phyloP scores from a whole-genome alignment of 1,140 invertebrate species.

The Aleiodes sp. region DNA sequence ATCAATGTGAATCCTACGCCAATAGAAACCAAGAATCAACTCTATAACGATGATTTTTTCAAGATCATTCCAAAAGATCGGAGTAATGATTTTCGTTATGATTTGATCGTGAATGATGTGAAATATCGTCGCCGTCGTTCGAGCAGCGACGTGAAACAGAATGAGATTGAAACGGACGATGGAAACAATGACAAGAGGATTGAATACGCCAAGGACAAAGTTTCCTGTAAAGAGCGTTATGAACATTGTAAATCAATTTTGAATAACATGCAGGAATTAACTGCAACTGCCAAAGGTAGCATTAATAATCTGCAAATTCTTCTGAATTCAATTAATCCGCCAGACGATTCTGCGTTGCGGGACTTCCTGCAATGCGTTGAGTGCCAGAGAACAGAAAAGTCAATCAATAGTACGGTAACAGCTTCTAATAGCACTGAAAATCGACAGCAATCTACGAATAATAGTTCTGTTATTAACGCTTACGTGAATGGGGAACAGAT shows the following conservation, averaged over 20 bases:
- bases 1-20: no score
- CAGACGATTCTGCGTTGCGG: no score
- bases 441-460: no score
- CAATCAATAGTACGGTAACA: no score
- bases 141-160: not conserved
- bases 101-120: not conserved
- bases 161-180: not conserved
- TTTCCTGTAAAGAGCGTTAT: conserved; percentile 1
- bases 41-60: no score
- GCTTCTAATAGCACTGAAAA: no score
- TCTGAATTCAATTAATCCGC: not conserved
- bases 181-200: conserved; percentile 5
- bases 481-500: no score
- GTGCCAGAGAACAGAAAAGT: no score
- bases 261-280: conserved; percentile 8
- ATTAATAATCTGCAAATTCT: conserved; percentile 16
- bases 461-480: no score
- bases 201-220: not conserved
- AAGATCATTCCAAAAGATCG: no score
- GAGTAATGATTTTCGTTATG: not conserved
- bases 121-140: not conserved
- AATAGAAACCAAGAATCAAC: no score
- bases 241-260: conserved; percentile 30
- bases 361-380: no score
- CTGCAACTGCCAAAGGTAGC: not conserved